A percentile compares a stretch with the other conserved stretches of the same genome.
phyloP scores from a whole-genome alignment of 2,797 vertebrate species.

The Tragopan temminckii region DNA sequence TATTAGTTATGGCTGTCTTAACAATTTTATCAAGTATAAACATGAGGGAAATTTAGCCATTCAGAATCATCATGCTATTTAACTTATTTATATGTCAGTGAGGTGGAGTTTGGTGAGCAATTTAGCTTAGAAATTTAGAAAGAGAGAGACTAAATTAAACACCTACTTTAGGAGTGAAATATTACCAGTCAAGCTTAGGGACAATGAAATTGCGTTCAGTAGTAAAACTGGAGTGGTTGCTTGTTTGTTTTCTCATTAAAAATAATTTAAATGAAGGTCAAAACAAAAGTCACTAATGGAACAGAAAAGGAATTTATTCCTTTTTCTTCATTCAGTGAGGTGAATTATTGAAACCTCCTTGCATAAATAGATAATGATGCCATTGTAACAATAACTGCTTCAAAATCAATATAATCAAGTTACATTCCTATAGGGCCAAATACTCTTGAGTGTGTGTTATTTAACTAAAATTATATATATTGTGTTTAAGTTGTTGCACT shows the following conservation, averaged over 20 bases:
- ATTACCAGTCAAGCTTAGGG: background rate
- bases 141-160: background rate
- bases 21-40: background rate
- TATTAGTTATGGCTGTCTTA: slow-evolving; percentile 5
- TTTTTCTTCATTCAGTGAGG: slow-evolving; percentile 4
- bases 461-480: background rate
- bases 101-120: background rate
- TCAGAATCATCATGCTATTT: background rate
- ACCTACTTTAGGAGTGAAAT: background rate
- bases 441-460: background rate
- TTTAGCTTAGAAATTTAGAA: background rate
- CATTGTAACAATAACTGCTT: background rate
- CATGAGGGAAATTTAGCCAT: background rate
- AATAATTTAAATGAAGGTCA: background rate
- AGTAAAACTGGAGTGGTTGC: accelerated
- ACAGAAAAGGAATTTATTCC: background rate
- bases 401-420: background rate
- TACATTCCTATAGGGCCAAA: background rate
- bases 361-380: background rate
- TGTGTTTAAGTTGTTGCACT: background rate
- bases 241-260: background rate
- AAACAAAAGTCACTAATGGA: background rate
- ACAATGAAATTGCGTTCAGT: background rate
- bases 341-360: background rate
- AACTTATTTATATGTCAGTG: background rate